Evolutionary conservation across 1,140 invertebrate species (phyloP), one percentile per base, ranked within the genome.

Genomic region (Temnothorax longispinosus): DNA sequence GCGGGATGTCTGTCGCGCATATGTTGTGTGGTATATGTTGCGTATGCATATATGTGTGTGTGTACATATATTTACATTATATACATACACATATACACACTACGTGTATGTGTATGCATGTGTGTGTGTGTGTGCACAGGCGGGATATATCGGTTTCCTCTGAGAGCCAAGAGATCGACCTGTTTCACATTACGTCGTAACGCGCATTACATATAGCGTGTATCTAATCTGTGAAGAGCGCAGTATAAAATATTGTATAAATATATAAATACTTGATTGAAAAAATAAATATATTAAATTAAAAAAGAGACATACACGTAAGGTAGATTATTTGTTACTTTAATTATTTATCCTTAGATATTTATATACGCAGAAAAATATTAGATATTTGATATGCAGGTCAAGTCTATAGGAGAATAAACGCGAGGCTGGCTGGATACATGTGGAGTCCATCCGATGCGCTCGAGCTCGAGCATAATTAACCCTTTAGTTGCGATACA

Each of bases 261-360:
- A 95, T 95, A 95, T 94, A 95, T 95, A 94, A 95, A 95, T 94
- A 95, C 91, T 90, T 91, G 93, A 92, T 94, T 94, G 93, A 93
- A 94, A 95, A 94, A 95, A 95, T 94, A 95, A 94, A 95, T 94
- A 95, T 94, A 94, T 94, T 94, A 94, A 95, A 94, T 95, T 94
- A 95, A 94, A 94, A 94, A 94, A 93, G 92, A 93, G 92, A 93
- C 91, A 75, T 94, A 95, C 90, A 95, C 90, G 88, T 93, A 94
- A 92, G 88, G 81, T 89, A 92, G 92, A 93, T 91, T 90, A 90
- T 81, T 81, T 89, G 87, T 91, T 92, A 91, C 87, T 67, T 67
- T 91, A 90, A 74, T 80, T 60, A 81, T 86, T 88, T 89, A 86
- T 91, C 50, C 87, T 86, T 75, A 84, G 85, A 86, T 90, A 38